Evolutionary conservation across 2,888 invertebrate genomes (phyloP), one percentile per base, ranked within the genome.

Genomic region (Leptarthrus brevirostris): DNA sequence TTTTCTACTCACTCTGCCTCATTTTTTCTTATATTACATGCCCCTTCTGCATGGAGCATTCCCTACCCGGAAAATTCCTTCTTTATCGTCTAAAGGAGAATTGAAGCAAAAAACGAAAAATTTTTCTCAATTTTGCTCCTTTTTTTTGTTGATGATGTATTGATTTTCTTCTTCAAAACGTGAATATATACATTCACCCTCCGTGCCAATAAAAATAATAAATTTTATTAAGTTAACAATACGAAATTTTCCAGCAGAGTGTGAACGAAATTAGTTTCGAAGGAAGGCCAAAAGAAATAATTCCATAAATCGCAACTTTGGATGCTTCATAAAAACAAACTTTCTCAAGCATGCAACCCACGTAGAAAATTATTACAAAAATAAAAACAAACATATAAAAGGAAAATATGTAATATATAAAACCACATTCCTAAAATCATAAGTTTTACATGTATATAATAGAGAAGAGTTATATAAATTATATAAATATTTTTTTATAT

Each of bases 401-500:
- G 20, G 16, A 56, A 66, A 56, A 12, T 24, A 40, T 56, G 40
- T 36, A 56, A 44, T 18, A 69, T 69, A 66, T 40, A 53, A 66
- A 69, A 74, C 64, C 64, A 54, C 34, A 69, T 52, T 34, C 49
- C 40, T 36, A 64, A 64, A 66, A 47, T 74, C 34, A 54, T 70
- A 74, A 47, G 34, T 58, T 58, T 30, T 74, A 72, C 58, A 72
- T 54, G 44, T 49, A 49, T 61, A 73, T 75, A 64, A 69, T 70
- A 36, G 53, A 61, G 70, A 70, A 70, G 70, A 56, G 56, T 53
- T 73, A 49, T 75, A 75, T 61, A 73, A 75, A 61, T 73, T 73
- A 73, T 75, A 75, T 73, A 73, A 74, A 75, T 74, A 72, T 26
- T 75, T 64, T 74, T 66, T 71, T 71, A 52, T 24, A 49, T 20